Evolutionary conservation across 30 jellyfish, hydroid and myxozoan species (phyloP).

Genomic region (Chrysaora quinquecirrha): DNA sequence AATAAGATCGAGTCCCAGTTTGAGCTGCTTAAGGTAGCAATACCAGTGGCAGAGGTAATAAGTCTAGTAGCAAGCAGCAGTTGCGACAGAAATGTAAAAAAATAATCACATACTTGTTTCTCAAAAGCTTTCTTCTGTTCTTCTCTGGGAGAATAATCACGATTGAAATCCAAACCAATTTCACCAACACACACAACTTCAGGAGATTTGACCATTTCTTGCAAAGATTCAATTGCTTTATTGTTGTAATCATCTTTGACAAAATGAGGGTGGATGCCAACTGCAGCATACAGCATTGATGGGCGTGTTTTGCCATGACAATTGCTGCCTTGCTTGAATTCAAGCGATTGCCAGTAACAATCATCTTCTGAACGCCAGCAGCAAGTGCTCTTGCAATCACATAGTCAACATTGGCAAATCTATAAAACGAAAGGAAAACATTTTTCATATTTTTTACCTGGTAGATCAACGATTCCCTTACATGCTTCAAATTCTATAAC

Average conservation of each 20-base stretch:
- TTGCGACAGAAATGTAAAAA: no score
- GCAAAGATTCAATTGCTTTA: slow-evolving; percentile 70
- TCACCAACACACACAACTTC: slow-evolving; percentile 96
- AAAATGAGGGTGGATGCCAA: slow-evolving; percentile 96
- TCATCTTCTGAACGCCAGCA: slow-evolving; percentile 94
- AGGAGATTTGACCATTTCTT: slow-evolving; percentile 75
- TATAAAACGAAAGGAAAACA: not conserved
- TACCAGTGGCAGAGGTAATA: no score
- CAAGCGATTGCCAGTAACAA: slow-evolving; percentile 83
- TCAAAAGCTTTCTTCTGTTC: slow-evolving; percentile 89
- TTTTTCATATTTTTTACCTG: not conserved
- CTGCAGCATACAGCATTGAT: slow-evolving; percentile 83
- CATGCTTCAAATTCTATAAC: no score
- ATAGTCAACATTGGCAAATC: slow-evolving; percentile 68
- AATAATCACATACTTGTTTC: slow-evolving; percentile 87
- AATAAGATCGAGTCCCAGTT: no score
- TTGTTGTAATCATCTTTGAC: slow-evolving; percentile 88
- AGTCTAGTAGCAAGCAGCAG: no score
- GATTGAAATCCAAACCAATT: slow-evolving; percentile 88
- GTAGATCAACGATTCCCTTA: no score
- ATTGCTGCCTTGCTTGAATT: slow-evolving; percentile 82
- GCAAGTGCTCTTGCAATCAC: slow-evolving; percentile 94
- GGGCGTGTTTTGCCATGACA: slow-evolving; percentile 98
- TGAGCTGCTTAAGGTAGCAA: no score
- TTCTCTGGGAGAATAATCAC: slow-evolving; percentile 92